These are phyloP conservation scores for Limanda limanda DNA, from an alignment of 2,113 vertebrate species.

Conservation along the genomic window DNA sequence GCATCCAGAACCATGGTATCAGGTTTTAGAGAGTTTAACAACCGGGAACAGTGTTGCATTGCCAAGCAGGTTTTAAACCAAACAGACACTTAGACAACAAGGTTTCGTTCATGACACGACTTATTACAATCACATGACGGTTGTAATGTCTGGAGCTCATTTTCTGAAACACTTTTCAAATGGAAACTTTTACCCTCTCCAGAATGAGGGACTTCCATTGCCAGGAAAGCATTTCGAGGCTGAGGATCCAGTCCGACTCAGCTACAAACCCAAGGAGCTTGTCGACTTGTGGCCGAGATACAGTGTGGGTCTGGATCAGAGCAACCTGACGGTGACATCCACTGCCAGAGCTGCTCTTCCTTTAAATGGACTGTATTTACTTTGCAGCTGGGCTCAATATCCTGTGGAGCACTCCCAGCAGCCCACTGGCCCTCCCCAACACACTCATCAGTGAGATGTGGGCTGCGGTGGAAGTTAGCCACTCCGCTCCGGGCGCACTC, in stretches of 20 bases:
- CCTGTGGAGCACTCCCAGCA: conserved; percentile 58
- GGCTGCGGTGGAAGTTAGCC: conserved; percentile 80
- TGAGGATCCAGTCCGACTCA: neutral
- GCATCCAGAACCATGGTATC: neutral
- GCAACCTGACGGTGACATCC: conserved; percentile 28
- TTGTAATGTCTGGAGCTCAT: neutral
- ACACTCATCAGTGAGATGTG: conserved; percentile 79
- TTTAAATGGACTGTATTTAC: conserved; percentile 59
- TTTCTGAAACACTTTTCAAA: neutral
- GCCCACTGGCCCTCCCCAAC: conserved; percentile 34
- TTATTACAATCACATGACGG: conserved; percentile 15
- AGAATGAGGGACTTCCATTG: conserved; percentile 5
- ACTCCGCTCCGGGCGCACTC: conserved; percentile 84
- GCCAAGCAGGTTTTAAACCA: conserved; percentile 16
- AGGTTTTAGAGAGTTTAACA: neutral
- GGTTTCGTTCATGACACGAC: conserved; percentile 8
- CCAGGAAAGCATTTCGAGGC: neutral
- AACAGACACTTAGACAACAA: conserved; percentile 5
- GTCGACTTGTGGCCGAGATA: neutral
- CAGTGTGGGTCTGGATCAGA: neutral
- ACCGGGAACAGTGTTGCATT: neutral
- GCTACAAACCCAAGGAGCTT: no score
- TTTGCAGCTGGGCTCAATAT: conserved; percentile 73
- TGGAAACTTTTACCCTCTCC: conserved; percentile 35
- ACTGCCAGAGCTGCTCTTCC: conserved; percentile 24